These are phyloP conservation scores for Hystrix cristata DNA, from an alignment of 2,113 vertebrate species.

Conservation along the genomic window DNA sequence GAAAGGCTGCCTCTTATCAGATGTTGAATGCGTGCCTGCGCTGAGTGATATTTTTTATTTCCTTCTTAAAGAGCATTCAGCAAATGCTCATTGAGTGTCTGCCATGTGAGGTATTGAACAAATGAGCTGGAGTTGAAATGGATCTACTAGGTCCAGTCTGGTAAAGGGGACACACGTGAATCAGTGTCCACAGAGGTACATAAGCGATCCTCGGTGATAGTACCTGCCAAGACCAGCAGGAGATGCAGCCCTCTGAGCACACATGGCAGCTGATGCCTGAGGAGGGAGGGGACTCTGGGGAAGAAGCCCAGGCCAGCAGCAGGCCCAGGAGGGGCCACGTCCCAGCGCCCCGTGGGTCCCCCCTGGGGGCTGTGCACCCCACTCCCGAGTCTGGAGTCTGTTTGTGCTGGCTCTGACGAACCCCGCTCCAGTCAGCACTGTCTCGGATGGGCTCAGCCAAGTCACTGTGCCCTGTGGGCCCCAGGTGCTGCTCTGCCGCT, in stretches of 20 bases:
- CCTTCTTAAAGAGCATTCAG: background rate
- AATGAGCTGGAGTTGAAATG: background rate
- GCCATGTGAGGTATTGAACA: background rate
- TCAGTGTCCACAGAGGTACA: background rate
- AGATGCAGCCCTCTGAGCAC: background rate
- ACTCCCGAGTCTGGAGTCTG: background rate
- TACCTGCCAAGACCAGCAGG: background rate
- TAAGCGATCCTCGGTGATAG: accelerated
- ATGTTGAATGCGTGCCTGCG: accelerated
- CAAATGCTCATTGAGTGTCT: accelerated
- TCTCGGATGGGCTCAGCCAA: accelerated
- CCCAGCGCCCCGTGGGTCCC: no score
- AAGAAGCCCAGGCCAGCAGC: background rate
- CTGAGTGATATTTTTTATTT: background rate
- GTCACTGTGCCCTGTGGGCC: accelerated
- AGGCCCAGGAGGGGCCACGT: background rate
- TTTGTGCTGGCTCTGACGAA: background rate
- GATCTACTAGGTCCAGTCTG: background rate
- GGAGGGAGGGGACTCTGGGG: no score
- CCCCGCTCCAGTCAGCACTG: accelerated
- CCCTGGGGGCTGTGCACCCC: background rate
- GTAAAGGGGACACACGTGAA: background rate
- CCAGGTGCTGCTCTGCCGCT: accelerated
- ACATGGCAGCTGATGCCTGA: accelerated
- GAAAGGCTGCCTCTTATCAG: background rate